Conservation (phyloP, 2,797 vertebrate genomes). For the Lates japonicus region DNA sequence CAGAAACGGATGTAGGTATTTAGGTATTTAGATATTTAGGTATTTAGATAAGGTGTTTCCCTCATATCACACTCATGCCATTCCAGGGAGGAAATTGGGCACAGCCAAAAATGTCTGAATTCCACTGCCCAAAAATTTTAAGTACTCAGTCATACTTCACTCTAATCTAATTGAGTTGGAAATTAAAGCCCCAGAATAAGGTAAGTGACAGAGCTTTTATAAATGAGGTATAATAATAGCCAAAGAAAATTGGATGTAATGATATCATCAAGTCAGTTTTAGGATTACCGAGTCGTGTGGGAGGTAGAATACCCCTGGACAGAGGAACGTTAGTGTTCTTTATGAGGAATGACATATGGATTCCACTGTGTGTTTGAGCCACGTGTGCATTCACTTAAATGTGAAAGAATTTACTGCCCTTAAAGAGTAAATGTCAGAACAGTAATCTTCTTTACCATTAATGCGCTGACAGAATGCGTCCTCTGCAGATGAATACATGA, state of each 20-base stretch:
- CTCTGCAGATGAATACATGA: not conserved
- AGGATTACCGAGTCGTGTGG: conserved; percentile 41
- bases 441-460: not conserved
- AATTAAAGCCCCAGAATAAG: conserved; percentile 81
- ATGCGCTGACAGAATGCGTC: not conserved
- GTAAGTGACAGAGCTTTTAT: conserved; percentile 81
- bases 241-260: conserved; percentile 74
- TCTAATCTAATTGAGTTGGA: conserved; percentile 79
- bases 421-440: conserved; percentile 11
- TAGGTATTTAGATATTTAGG: conserved; percentile 41
- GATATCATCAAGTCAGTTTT: conserved; percentile 68
- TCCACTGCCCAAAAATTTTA: conserved; percentile 42
- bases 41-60: conserved; percentile 57
- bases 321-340: conserved; percentile 7
- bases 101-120: conserved; percentile 60
- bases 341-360: conserved; percentile 4
- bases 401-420: not conserved
- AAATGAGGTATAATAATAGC: conserved; percentile 83
- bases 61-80: conserved; percentile 30
- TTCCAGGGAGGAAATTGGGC: conserved; percentile 65
- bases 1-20: conserved; percentile 6
- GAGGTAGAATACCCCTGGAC: conserved; percentile 42
- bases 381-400: not conserved
- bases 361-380: not conserved
- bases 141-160: conserved; percentile 76